Base-by-base conservation (phyloP, 2,888 invertebrate species). In the Rambutsinella grinnellia region DNA sequence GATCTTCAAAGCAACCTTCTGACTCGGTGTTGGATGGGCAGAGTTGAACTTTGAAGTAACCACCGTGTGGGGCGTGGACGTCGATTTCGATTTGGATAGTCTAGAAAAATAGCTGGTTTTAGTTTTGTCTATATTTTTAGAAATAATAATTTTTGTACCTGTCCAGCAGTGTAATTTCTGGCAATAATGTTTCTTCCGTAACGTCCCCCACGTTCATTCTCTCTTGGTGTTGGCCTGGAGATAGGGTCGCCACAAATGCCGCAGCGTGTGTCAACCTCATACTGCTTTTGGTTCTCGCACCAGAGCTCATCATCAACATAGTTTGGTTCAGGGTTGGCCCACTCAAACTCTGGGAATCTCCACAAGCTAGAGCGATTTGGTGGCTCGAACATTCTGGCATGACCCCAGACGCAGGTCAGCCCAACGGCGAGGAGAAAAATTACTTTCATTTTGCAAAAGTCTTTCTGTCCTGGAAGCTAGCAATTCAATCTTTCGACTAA, bases 121-220 rank as follows among this genome's bases (percentile, higher is more conserved):
- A 8, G 19, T 53, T 53, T 13, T 53, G 10, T 53, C 19, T 26
- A 23, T 24, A 21, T 10, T 61, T 61, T 44, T 44, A 21, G 19
- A 53, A n/a, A 47, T 36, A 8, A 8, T 67, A n/a, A n/a, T n/a
- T n/a, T n/a, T n/a, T n/a, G n/a, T n/a, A 80, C 80, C 68, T 79
- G 76, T n/a, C 81, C 81, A 15, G 75, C 51, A 13, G 49, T 71
- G 61, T 79, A 81, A 17, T 62, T 81, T 5, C 79, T 46, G 1
- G 69, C 79, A 19, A 71, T 58, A 2, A 56, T 65, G 21, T 69
- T 71, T 17, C 74, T 61, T 44, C 75, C 72, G 60, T 58, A 79
- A 13, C 44, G 46, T 26, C 81, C 81, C 27, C 79, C 72, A 63
- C 74, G 66, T 54, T 81, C 81, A 54, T 62, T 56, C 0, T 57